Evolutionary conservation across 30 jellyfish, hydroid and myxozoan genomes (phyloP).

Genomic region (Turritopsis dohrnii): DNA sequence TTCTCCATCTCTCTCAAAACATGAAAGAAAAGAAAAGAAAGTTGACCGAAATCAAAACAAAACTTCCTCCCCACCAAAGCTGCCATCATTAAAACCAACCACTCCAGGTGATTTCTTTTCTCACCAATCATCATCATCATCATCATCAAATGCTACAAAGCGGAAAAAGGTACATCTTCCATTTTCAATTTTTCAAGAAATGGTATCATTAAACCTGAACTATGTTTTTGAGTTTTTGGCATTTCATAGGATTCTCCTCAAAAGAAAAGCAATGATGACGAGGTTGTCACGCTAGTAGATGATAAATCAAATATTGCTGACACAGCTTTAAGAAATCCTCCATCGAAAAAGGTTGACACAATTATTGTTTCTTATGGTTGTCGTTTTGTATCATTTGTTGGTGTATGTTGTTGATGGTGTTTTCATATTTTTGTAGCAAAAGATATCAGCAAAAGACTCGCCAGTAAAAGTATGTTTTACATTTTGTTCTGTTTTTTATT

Average conservation of each 20-base stretch:
- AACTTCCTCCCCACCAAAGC: background rate
- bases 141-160: background rate
- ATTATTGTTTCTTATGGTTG: background rate
- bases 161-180: background rate
- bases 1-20: background rate
- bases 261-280: background rate
- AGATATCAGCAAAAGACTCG: background rate
- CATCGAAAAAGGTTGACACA: background rate
- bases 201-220: too few species aligned
- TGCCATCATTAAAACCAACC: background rate
- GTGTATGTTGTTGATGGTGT: too few species aligned
- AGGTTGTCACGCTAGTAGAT: background rate
- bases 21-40: background rate
- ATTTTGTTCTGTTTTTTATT: too few species aligned
- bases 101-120: conserved; percentile 8
- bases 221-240: too few species aligned
- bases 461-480: background rate
- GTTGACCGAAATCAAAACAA: background rate
- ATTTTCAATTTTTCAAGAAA: too few species aligned
- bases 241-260: background rate
- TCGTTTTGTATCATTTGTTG: too few species aligned
- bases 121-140: background rate
- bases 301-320: background rate
- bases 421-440: background rate
- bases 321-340: background rate